phyloP scores from a whole-genome alignment of 1,140 invertebrate species.

The Anthonomus grandis region DNA sequence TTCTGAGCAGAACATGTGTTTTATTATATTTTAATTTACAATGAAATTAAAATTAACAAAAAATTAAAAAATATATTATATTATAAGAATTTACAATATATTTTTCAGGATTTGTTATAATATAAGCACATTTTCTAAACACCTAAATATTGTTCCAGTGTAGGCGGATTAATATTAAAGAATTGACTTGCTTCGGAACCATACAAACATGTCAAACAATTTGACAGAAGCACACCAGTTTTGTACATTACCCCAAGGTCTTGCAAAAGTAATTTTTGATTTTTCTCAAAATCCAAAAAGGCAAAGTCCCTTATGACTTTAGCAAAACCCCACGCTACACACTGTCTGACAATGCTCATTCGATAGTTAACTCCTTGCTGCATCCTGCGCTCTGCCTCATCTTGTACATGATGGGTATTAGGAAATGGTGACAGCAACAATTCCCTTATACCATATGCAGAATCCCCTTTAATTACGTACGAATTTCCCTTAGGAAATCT shows the following conservation, averaged over 20 bases:
- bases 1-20: too few species aligned
- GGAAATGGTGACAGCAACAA: not conserved
- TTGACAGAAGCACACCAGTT: conserved; percentile 20
- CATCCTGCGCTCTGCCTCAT: too few species aligned
- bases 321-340: conserved; percentile 33
- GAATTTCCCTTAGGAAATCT: conserved; percentile 17
- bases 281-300: conserved; percentile 33
- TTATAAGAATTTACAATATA: too few species aligned
- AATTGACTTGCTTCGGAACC: too few species aligned
- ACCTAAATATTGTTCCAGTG: too few species aligned
- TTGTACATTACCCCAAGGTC: conserved; percentile 26
- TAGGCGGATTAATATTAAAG: too few species aligned
- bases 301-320: conserved; percentile 29
- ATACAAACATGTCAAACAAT: conserved; percentile 33
- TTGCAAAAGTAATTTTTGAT: conserved; percentile 31
- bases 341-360: conserved; percentile 17
- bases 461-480: conserved; percentile 25
- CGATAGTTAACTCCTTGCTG: conserved; percentile 16
- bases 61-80: too few species aligned
- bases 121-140: too few species aligned
- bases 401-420: not conserved
- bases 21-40: too few species aligned
- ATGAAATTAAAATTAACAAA: too few species aligned
- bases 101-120: too few species aligned
- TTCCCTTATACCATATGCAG: conserved; percentile 4